Evolutionary conservation across 2,888 invertebrate species (phyloP).

Genomic region (Spisula subtruncata): DNA sequence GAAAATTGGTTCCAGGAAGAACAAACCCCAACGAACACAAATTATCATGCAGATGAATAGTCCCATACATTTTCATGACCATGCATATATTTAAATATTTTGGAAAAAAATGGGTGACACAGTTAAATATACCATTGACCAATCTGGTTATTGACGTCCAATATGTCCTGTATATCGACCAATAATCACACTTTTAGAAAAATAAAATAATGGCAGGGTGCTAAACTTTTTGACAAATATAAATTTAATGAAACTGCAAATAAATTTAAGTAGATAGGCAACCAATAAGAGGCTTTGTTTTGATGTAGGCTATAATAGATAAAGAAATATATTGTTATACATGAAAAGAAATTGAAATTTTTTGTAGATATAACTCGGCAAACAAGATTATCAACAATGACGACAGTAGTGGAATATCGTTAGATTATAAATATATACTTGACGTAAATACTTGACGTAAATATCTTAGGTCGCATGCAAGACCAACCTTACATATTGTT

Average conservation of each 20-base stretch:
- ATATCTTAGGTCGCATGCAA: no score
- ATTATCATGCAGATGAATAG: no score
- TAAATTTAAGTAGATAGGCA: conserved; percentile 6
- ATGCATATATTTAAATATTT: no score
- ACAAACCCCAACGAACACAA: no score
- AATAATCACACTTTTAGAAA: neutral
- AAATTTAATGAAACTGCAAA: conserved; percentile 23
- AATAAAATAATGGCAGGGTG: neutral
- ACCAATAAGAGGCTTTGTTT: conserved; percentile 28
- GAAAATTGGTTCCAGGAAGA: no score
- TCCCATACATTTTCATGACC: no score
- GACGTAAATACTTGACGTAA: no score
- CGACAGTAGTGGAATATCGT: neutral
- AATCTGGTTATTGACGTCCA: no score
- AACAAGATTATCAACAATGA: conserved; percentile 3
- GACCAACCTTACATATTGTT: no score
- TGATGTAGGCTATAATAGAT: conserved; percentile 3
- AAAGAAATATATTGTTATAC: conserved; percentile 3
- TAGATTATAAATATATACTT: neutral
- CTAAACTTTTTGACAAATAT: neutral
- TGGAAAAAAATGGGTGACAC: no score
- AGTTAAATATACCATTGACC: no score
- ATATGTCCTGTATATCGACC: no score
- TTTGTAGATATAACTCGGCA: conserved; percentile 6
- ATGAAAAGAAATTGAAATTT: neutral